Evolutionary conservation across 2,113 vertebrate species (phyloP).

Genomic region (Actenoides lindsayi): DNA sequence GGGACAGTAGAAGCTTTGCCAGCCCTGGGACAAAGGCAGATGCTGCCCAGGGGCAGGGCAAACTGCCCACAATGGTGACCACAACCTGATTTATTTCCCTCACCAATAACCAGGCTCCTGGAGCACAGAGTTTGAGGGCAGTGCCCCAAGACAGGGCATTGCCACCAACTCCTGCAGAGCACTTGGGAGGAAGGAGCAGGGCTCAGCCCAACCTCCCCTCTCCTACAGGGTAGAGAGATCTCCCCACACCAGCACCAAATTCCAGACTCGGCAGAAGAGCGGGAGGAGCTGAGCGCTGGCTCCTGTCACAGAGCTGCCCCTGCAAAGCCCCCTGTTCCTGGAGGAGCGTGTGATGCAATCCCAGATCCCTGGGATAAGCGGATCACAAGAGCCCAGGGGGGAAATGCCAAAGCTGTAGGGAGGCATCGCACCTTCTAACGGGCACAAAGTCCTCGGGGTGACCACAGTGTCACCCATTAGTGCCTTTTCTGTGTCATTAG

Average conservation of each 20-base stretch:
- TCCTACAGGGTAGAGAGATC: background rate
- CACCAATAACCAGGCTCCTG: rapidly evolving
- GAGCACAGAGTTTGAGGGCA: background rate
- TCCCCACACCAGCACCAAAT: background rate
- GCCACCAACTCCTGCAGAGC: background rate
- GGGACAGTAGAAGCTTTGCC: background rate
- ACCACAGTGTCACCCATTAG: rapidly evolving
- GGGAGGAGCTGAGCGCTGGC: rapidly evolving
- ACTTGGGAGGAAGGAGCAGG: rapidly evolving
- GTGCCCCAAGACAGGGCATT: rapidly evolving
- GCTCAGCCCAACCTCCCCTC: rapidly evolving
- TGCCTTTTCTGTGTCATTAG: background rate
- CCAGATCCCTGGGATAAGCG: background rate
- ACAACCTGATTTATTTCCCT: rapidly evolving
- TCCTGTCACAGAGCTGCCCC: background rate
- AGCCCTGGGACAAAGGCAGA: background rate
- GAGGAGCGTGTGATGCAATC: rapidly evolving
- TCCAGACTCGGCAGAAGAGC: rapidly evolving
- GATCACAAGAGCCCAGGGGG: background rate
- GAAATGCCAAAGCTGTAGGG: background rate
- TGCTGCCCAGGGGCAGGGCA: background rate
- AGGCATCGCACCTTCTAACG: background rate
- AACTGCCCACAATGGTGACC: background rate
- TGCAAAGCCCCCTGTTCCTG: rapidly evolving
- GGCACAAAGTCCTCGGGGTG: background rate